A percentile compares a stretch with the other conserved stretches of the same genome.
These are phyloP conservation scores for Drosophila robusta DNA, from an alignment of 2,888 invertebrate genomes.

Conservation along the genomic window DNA sequence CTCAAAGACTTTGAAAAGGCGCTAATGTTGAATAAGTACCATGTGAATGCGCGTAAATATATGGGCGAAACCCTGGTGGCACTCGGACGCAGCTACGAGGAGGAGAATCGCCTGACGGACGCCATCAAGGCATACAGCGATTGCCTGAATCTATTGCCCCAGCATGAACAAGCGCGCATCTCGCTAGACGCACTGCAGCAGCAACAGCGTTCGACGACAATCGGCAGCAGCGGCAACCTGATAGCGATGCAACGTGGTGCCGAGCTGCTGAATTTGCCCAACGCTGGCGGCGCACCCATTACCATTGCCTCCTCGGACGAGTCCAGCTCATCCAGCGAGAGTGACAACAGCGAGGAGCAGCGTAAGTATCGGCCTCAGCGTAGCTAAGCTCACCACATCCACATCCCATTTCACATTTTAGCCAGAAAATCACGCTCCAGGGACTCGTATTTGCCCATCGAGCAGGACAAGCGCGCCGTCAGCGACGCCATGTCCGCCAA, in stretches of 20 bases:
- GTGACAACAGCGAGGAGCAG: constrained; percentile 47
- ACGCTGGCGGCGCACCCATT: neutral
- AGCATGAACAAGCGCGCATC: constrained; percentile 94
- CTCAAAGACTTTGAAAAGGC: constrained; percentile 98
- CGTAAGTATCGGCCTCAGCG: constrained; percentile 48
- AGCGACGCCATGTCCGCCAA: constrained; percentile 58
- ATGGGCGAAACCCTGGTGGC: constrained; percentile 97
- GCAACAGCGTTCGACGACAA: constrained; percentile 85
- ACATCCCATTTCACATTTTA: constrained; percentile 53
- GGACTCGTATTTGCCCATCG: constrained; percentile 87
- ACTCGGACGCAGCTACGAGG: constrained; percentile 94
- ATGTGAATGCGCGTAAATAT: constrained; percentile 97
- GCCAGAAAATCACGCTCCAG: constrained; percentile 87
- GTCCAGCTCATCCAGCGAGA: constrained; percentile 59
- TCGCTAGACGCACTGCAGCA: constrained; percentile 91
- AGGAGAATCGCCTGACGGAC: constrained; percentile 93
- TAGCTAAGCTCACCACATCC: constrained; percentile 4
- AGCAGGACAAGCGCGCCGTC: constrained; percentile 75
- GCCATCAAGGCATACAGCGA: constrained; percentile 94
- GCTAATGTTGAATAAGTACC: constrained; percentile 93
- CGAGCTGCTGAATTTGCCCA: constrained; percentile 32
- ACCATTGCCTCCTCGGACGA: constrained; percentile 58
- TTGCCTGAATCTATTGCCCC: constrained; percentile 93
- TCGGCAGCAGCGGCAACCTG: constrained; percentile 4
- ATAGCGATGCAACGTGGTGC: constrained; percentile 9